These are phyloP conservation scores for Bolborhynchus lineola DNA, from an alignment of 2,113 vertebrate species.

Conservation along the genomic window DNA sequence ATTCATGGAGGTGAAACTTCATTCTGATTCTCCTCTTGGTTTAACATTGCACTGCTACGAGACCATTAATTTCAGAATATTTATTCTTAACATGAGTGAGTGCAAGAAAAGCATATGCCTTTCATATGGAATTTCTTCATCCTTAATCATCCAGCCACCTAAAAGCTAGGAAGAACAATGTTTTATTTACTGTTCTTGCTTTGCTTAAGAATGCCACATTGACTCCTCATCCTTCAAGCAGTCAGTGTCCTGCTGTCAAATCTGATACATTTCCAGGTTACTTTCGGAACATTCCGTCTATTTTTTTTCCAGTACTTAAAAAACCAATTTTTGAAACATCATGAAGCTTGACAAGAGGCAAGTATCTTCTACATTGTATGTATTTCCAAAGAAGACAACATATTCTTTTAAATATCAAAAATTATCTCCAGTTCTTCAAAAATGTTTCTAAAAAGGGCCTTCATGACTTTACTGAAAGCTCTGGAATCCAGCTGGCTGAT, in stretches of 20 bases:
- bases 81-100: background rate
- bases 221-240: background rate
- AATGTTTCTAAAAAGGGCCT: constrained; percentile 39
- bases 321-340: background rate
- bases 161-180: constrained; percentile 17
- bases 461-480: constrained; percentile 25
- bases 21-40: background rate
- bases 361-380: background rate
- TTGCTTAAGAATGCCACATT: constrained; percentile 10
- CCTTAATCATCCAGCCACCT: background rate
- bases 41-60: background rate
- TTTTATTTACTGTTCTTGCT: constrained; percentile 36
- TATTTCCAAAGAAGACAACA: background rate
- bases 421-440: background rate
- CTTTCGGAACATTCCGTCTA: background rate
- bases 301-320: background rate
- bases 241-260: background rate
- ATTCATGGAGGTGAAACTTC: background rate
- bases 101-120: constrained; percentile 32
- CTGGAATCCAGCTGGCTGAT: constrained; percentile 26
- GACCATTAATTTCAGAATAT: background rate
- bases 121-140: constrained; percentile 15
- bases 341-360: background rate
- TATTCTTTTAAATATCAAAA: background rate
- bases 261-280: background rate